phyloP scores from a whole-genome alignment of 2,888 invertebrate genomes.

The Polylopha cassiicola region DNA sequence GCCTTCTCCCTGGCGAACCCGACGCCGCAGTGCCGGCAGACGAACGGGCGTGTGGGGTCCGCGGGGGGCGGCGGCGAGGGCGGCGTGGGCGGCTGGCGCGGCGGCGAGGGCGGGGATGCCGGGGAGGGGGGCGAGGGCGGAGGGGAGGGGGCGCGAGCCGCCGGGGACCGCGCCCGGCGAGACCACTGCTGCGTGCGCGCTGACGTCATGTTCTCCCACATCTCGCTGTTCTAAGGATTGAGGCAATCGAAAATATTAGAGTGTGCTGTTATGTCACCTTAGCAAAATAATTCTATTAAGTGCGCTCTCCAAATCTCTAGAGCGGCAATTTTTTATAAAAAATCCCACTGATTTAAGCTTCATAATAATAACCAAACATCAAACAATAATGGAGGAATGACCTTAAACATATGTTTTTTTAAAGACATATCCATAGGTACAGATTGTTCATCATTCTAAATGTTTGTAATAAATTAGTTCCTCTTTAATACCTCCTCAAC shows the following conservation, averaged over 20 bases:
- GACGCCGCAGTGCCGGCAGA: constrained; percentile 81
- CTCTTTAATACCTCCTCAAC: constrained; percentile 40
- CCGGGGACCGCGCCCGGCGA: constrained; percentile 41
- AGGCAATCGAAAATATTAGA: constrained; percentile 3
- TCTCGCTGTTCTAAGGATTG: constrained; percentile 47
- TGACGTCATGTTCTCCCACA: constrained; percentile 72
- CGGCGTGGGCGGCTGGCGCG: constrained; percentile 33
- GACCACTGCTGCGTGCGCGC: constrained; percentile 75
- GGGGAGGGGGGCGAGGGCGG: constrained; percentile 47
- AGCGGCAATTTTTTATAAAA: too few relatives aligned
- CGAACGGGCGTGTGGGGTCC: constrained; percentile 87
- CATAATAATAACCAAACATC: too few relatives aligned
- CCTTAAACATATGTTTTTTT: too few relatives aligned
- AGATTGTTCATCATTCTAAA: not conserved
- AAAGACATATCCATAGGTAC: too few relatives aligned
- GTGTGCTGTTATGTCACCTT: not conserved
- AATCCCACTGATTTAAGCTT: too few relatives aligned
- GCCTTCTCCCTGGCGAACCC: constrained; percentile 90
- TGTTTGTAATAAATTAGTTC: not conserved
- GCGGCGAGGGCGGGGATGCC: constrained; percentile 36
- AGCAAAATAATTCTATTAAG: too few relatives aligned
- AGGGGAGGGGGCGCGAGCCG: constrained; percentile 28
- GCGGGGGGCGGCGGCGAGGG: constrained; percentile 51
- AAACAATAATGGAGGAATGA: too few relatives aligned
- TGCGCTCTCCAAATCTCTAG: too few relatives aligned